Conservation (phyloP, 2,797 vertebrate genomes). For the Rhyacichthys aspro region DNA sequence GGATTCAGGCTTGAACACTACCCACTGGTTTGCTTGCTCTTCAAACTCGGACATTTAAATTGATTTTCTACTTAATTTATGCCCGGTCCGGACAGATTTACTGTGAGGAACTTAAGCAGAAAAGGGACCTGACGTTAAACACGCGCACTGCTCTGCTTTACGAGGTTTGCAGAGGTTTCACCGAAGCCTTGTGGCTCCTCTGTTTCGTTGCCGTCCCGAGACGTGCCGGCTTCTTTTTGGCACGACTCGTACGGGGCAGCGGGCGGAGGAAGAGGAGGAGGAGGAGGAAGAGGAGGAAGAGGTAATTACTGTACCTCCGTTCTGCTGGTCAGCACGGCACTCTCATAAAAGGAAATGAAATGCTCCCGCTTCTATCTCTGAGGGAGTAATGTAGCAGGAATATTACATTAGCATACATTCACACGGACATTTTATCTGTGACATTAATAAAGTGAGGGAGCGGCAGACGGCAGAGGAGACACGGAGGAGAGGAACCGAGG, state of each 20-base stretch:
- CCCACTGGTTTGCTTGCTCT: conserved; percentile 10
- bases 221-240: conserved; percentile 51
- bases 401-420: conserved; percentile 69
- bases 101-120: conserved; percentile 21
- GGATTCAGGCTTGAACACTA: neutral
- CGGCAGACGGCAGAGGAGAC: conserved; percentile 13
- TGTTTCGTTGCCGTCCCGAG: conserved; percentile 39
- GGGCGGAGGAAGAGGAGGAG: conserved; percentile 28
- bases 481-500: neutral
- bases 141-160: conserved; percentile 29
- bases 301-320: conserved; percentile 64
- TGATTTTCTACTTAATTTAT: conserved; percentile 48
- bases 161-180: conserved; percentile 51
- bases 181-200: conserved; percentile 46
- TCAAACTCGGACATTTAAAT: conserved; percentile 33
- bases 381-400: conserved; percentile 57
- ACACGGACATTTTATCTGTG: conserved; percentile 54
- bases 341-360: conserved; percentile 72
- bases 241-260: conserved; percentile 34
- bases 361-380: conserved; percentile 54
- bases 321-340: conserved; percentile 70
- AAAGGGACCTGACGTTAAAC: conserved; percentile 35
- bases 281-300: conserved; percentile 38
- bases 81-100: conserved; percentile 35
- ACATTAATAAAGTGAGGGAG: conserved; percentile 48